A percentile compares a stretch with the other conserved stretches of the same genome.
These are phyloP conservation scores for Myzus persicae DNA, from an alignment of 1,140 invertebrate genomes.

Conservation along the genomic window DNA sequence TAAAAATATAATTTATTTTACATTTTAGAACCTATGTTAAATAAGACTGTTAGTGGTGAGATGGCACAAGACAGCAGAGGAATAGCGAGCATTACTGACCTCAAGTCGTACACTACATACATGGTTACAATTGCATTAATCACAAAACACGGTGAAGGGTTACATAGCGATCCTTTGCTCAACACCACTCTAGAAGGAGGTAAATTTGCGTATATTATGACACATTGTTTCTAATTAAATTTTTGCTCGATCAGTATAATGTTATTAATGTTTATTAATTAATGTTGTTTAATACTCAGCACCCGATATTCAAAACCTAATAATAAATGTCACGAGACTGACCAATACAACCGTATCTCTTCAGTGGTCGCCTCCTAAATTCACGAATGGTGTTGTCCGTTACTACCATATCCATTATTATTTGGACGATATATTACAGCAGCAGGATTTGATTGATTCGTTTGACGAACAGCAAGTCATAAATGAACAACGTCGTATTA, in stretches of 20 bases:
- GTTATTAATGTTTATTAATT: slow-evolving; percentile 6
- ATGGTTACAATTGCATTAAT: slow-evolving; percentile 76
- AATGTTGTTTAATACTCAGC: slow-evolving; percentile 62
- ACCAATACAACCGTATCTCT: slow-evolving; percentile 74
- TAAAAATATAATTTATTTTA: background rate
- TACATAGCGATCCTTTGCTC: slow-evolving; percentile 72
- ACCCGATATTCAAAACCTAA: slow-evolving; percentile 67
- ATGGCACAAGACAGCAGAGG: slow-evolving; percentile 62
- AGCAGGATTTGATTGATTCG: slow-evolving; percentile 63
- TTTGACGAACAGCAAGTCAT: slow-evolving; percentile 51
- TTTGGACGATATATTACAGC: slow-evolving; percentile 52
- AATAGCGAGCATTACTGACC: slow-evolving; percentile 63
- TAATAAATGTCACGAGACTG: slow-evolving; percentile 70
- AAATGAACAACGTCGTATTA: slow-evolving; percentile 61
- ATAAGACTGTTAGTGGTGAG: slow-evolving; percentile 59
- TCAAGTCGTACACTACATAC: slow-evolving; percentile 83
- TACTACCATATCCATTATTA: slow-evolving; percentile 71
- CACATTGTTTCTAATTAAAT: background rate
- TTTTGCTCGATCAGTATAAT: background rate
- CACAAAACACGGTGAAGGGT: slow-evolving; percentile 76
- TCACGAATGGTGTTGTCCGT: slow-evolving; percentile 77
- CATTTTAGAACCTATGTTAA: slow-evolving; percentile 41
- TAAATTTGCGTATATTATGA: background rate
- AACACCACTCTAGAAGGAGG: slow-evolving; percentile 78
- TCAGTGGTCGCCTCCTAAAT: slow-evolving; percentile 73